Evolutionary conservation across 2,888 invertebrate species (phyloP).

Genomic region (Stenoptilia bipunctidactyla): DNA sequence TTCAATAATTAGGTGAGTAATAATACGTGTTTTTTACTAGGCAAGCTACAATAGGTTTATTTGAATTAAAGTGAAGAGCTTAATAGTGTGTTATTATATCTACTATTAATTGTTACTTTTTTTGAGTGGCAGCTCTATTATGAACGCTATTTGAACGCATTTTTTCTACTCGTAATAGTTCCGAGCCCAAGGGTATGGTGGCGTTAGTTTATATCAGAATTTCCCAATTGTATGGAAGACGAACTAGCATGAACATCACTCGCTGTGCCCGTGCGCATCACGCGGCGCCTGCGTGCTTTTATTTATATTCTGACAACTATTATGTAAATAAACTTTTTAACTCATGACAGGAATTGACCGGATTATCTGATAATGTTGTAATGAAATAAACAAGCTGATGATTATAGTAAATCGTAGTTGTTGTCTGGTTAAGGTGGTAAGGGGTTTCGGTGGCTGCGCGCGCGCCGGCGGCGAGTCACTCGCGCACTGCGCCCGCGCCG

Average conservation of each 20-base stretch:
- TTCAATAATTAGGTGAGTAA: too few species aligned
- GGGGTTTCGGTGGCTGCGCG: slow-evolving; percentile 15
- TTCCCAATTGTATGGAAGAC: too few species aligned
- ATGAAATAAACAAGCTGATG: slow-evolving; percentile 17
- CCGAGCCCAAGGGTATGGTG: too few species aligned
- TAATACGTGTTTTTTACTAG: too few species aligned
- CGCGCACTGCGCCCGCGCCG: slow-evolving; percentile 40
- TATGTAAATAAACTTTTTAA: slow-evolving; percentile 22
- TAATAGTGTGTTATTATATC: too few species aligned
- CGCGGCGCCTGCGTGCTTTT: slow-evolving; percentile 40
- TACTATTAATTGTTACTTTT: too few species aligned
- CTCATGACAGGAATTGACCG: slow-evolving; percentile 34
- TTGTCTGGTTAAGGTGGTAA: slow-evolving; percentile 18
- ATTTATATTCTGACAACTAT: slow-evolving; percentile 29
- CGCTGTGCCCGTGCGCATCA: slow-evolving; percentile 43
- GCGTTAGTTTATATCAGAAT: too few species aligned
- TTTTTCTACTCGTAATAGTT: too few species aligned
- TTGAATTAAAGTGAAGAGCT: too few species aligned
- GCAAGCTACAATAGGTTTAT: too few species aligned
- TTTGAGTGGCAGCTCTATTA: too few species aligned
- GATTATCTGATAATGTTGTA: slow-evolving; percentile 37
- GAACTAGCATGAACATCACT: slow-evolving; percentile 27
- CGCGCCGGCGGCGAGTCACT: slow-evolving; percentile 28
- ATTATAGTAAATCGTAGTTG: neutral
- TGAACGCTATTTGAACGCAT: too few species aligned